Conservation (phyloP, 2,888 invertebrate species). For the Ophonus ardosiacus region DNA sequence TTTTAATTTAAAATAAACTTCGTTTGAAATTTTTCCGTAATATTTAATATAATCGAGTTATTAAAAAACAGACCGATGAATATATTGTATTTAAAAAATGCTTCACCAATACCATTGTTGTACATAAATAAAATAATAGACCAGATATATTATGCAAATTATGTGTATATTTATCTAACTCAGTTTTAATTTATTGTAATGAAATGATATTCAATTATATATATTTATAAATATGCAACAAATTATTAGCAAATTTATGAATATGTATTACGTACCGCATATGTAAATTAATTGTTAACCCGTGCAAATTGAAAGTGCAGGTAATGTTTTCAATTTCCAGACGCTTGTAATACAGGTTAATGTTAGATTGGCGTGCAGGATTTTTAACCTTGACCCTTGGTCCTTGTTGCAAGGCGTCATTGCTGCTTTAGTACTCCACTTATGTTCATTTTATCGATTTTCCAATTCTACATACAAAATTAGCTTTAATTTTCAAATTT, state of each 20-base stretch:
- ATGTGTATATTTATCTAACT: not conserved
- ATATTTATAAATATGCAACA: slow-evolving; percentile 11
- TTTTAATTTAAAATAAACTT: too few species aligned
- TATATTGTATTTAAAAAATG: too few species aligned
- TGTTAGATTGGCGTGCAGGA: slow-evolving; percentile 41
- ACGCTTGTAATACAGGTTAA: slow-evolving; percentile 27
- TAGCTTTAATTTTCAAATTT: not conserved
- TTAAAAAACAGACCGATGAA: too few species aligned
- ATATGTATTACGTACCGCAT: slow-evolving; percentile 8
- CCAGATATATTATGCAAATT: not conserved
- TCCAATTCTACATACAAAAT: not conserved
- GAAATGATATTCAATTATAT: slow-evolving; percentile 6
- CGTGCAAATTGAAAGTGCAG: slow-evolving; percentile 15
- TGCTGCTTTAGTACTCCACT: slow-evolving; percentile 20
- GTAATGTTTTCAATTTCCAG: slow-evolving; percentile 13
- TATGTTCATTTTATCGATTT: slow-evolving; percentile 7
- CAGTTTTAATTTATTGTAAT: slow-evolving; percentile 21
- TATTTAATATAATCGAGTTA: too few species aligned
- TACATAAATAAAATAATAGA: not conserved
- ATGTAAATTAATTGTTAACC: not conserved
- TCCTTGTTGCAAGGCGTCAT: not conserved
- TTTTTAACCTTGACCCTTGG: slow-evolving; percentile 5
- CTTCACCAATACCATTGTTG: too few species aligned
- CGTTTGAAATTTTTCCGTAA: too few species aligned
- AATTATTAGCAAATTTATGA: slow-evolving; percentile 26